Percentiles rank a stretch among this genome's conserved stretches.
Evolutionary conservation across 2,113 vertebrate genomes (phyloP).

Genomic region (Trogon surrucura): DNA sequence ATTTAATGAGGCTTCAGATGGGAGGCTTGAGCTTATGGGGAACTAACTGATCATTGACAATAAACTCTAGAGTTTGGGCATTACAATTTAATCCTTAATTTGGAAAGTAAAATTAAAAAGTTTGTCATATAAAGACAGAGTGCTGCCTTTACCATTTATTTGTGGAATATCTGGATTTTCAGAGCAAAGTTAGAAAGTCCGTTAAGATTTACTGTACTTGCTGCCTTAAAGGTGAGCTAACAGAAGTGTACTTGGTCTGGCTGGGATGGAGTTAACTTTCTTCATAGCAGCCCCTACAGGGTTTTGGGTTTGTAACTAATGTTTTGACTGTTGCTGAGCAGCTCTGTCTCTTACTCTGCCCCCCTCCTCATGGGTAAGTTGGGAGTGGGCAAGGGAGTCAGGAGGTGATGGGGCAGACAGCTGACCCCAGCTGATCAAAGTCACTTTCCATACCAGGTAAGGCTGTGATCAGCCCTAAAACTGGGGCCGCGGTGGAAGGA

Average conservation of each 20-base stretch:
- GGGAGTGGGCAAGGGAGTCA: neutral
- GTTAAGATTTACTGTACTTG: neutral
- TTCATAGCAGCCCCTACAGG: neutral
- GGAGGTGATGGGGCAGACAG: neutral
- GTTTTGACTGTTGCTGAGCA: neutral
- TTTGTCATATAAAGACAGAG: neutral
- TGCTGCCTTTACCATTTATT: neutral
- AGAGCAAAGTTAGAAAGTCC: neutral
- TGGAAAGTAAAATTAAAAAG: neutral
- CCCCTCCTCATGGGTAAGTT: neutral
- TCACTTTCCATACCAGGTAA: neutral
- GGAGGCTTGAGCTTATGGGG: neutral
- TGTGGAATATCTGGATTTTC: neutral
- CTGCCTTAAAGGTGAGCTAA: neutral
- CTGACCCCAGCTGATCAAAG: neutral
- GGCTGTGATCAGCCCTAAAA: neutral
- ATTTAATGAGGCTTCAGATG: neutral
- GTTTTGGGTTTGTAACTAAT: neutral
- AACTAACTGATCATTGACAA: neutral
- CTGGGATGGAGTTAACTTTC: neutral
- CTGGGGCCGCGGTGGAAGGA: too few relatives aligned
- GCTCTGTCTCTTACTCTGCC: neutral
- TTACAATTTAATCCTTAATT: neutral
- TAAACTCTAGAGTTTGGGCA: neutral
- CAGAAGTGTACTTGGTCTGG: neutral